phyloP scores from a whole-genome alignment of 2,888 invertebrate species.

The Papilio protenor region DNA sequence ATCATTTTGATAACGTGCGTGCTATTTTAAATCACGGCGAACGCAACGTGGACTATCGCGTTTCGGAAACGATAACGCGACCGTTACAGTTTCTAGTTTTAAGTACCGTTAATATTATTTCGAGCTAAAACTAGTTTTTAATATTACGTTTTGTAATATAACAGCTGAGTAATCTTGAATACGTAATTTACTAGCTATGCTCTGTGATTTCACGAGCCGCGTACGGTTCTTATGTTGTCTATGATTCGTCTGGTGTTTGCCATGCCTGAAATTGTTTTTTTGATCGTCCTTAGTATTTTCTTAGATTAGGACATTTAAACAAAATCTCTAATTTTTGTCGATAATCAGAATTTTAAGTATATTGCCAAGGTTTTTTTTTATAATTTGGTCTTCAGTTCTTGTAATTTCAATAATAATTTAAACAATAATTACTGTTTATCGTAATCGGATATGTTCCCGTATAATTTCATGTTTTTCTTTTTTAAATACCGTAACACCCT shows the following conservation, averaged over 20 bases:
- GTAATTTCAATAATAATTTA: not conserved
- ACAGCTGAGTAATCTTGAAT: conserved; percentile 11
- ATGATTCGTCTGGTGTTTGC: not conserved
- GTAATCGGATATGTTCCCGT: not conserved
- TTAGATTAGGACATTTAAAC: not conserved
- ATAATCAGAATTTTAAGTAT: not conserved
- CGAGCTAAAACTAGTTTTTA: conserved; percentile 4
- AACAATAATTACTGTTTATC: not conserved
- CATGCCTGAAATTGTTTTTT: not conserved
- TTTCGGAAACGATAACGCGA: conserved; percentile 16
- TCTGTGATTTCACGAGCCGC: not conserved
- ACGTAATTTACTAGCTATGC: not conserved
- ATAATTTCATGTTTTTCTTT: conserved; percentile 6
- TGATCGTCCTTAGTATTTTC: not conserved
- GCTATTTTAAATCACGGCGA: conserved; percentile 44
- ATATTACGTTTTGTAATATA: conserved; percentile 6
- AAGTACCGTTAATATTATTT: conserved; percentile 13
- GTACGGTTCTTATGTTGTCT: not conserved
- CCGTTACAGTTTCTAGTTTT: conserved; percentile 16
- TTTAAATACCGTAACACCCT: conserved; percentile 3
- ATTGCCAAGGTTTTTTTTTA: not conserved
- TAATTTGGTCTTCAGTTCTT: not conserved
- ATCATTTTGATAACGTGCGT: conserved; percentile 49
- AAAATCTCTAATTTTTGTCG: not conserved
- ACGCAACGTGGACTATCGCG: conserved; percentile 29